Conservation (phyloP, 2,113 vertebrate species). For the Emydura subglobosa region DNA sequence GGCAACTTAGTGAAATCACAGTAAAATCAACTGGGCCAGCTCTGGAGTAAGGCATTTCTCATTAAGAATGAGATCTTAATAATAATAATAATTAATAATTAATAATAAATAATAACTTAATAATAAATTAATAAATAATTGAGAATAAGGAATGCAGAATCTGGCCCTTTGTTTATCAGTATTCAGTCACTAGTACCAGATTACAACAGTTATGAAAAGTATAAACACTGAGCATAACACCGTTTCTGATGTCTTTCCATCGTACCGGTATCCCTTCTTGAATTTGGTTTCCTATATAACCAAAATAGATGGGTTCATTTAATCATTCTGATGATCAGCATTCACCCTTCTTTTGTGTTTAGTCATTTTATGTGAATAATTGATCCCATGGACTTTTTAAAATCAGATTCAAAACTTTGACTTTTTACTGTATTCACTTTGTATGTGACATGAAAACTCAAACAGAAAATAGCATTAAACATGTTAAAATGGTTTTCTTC, state of each 20-base stretch:
- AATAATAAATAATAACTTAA: too few species aligned
- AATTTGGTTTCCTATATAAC: neutral
- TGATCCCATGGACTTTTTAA: conserved; percentile 14
- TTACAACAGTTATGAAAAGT: conserved; percentile 54
- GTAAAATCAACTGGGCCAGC: neutral
- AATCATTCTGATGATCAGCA: conserved; percentile 33
- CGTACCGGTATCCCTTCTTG: conserved; percentile 22
- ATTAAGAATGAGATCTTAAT: too few species aligned
- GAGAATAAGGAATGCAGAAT: neutral
- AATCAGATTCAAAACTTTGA: neutral
- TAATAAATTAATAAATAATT: too few species aligned
- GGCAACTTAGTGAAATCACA: neutral
- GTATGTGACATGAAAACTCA: conserved; percentile 40
- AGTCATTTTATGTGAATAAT: conserved; percentile 35
- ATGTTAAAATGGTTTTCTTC: conserved; percentile 60
- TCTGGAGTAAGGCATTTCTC: neutral
- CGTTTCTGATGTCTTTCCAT: conserved; percentile 52
- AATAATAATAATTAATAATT: too few species aligned
- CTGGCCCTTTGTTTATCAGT: neutral
- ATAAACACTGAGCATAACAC: conserved; percentile 15
- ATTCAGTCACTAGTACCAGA: conserved; percentile 20
- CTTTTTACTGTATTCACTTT: conserved; percentile 12
- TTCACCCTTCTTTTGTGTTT: conserved; percentile 27
- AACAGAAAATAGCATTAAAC: conserved; percentile 45
- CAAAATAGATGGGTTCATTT: neutral